These are phyloP conservation scores for Eclectus roratus DNA, from an alignment of 2,113 vertebrate species.

Conservation along the genomic window DNA sequence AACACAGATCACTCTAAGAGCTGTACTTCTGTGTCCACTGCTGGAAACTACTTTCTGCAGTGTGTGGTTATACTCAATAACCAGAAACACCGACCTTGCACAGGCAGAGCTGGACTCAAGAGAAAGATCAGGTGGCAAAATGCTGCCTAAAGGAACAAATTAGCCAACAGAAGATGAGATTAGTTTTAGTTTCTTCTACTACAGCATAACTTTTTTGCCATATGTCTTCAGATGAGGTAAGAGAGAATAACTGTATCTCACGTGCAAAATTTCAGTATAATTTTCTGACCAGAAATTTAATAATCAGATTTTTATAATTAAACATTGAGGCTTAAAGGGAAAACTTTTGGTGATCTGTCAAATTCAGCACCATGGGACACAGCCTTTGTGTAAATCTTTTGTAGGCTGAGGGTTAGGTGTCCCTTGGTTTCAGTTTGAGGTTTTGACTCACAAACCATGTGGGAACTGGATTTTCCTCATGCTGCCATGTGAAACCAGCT, in stretches of 20 bases:
- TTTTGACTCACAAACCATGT: neutral
- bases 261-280: neutral
- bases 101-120: neutral
- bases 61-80: neutral
- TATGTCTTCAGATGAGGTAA: neutral
- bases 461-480: constrained; percentile 3
- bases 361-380: neutral
- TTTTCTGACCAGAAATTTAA: neutral
- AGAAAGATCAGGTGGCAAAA: constrained; percentile 19
- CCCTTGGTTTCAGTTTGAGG: neutral
- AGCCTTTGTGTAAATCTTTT: neutral
- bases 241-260: neutral
- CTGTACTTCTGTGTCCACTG: neutral
- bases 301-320: neutral
- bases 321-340: neutral
- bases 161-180: neutral
- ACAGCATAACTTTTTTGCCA: neutral
- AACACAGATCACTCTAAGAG: neutral
- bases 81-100: neutral
- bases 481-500: constrained; percentile 31
- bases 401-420: neutral
- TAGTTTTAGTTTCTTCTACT: neutral
- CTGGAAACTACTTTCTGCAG: neutral
- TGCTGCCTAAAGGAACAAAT: neutral
- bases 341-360: neutral